Evolutionary conservation across 1,140 invertebrate species (phyloP).

Genomic region (Bombus impatiens): DNA sequence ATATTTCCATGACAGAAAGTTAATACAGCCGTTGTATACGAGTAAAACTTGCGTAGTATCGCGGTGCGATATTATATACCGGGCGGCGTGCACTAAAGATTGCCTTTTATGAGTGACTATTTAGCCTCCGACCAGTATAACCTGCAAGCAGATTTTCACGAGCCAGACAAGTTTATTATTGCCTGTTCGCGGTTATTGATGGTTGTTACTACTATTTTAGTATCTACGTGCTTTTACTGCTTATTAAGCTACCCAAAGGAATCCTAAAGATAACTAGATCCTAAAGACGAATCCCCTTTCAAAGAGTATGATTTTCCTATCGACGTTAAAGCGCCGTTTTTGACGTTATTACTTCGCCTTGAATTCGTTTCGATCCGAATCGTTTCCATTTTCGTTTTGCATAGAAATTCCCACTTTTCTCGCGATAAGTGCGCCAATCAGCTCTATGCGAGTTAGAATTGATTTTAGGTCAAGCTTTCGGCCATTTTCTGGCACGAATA

Average conservation of each 20-base stretch:
- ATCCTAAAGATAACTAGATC: too few relatives aligned
- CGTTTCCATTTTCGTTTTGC: neutral
- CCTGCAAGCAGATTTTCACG: slow-evolving; percentile 11
- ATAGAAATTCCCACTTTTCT: neutral
- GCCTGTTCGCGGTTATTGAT: neutral
- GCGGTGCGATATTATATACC: slow-evolving; percentile 12
- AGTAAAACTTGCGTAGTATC: neutral
- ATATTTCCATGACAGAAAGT: slow-evolving; percentile 30
- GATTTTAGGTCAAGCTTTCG: neutral
- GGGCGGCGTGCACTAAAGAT: neutral
- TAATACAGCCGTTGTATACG: slow-evolving; percentile 16
- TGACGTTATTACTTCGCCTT: too few relatives aligned
- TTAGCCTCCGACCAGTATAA: neutral
- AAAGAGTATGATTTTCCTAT: too few relatives aligned
- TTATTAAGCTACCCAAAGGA: neutral
- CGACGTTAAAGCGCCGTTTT: too few relatives aligned
- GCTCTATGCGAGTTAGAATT: neutral
- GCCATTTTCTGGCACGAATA: neutral
- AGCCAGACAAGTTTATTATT: slow-evolving; percentile 15
- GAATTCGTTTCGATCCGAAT: neutral
- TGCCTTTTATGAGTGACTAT: slow-evolving; percentile 19
- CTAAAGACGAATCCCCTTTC: too few relatives aligned
- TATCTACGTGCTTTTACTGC: too few relatives aligned
- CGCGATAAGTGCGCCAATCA: neutral
- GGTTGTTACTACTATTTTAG: too few relatives aligned